Evolutionary conservation across 2,888 invertebrate genomes (phyloP).

Genomic region (Pollenia griseotomentosa): DNA sequence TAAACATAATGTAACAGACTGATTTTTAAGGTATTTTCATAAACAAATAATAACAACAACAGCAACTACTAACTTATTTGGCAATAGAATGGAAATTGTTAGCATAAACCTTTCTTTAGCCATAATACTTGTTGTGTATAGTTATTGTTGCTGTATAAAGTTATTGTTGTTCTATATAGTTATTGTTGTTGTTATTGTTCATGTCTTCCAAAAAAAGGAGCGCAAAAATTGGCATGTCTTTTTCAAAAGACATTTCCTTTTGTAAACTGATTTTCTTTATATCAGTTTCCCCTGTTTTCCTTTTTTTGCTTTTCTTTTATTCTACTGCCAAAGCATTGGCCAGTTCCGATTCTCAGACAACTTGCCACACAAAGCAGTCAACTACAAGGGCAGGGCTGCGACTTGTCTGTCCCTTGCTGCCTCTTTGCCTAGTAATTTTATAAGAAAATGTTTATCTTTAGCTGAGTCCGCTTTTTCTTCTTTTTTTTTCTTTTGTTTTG

Average conservation of each 20-base stretch:
- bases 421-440: not conserved
- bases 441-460: constrained; percentile 33
- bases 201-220: not conserved
- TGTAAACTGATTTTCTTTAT: constrained; percentile 44
- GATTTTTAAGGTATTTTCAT: constrained; percentile 41
- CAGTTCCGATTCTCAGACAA: not conserved
- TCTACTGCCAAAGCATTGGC: constrained; percentile 6
- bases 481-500: not conserved
- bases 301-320: not conserved
- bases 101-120: not conserved
- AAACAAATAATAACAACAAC: not conserved
- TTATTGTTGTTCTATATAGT: too few species aligned
- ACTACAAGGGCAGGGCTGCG: too few species aligned
- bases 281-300: constrained; percentile 1
- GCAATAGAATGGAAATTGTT: constrained; percentile 1
- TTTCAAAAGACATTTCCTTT: constrained; percentile 42
- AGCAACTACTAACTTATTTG: not conserved
- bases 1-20: constrained; percentile 47
- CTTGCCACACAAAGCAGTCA: too few species aligned
- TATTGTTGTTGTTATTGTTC: not conserved
- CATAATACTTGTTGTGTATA: constrained; percentile 2
- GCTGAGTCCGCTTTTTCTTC: constrained; percentile 12
- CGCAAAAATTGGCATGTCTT: constrained; percentile 41
- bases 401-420: too few species aligned
- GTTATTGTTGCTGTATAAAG: not conserved